phyloP scores from a whole-genome alignment of 2,888 invertebrate genomes.

The Agrochola lota region DNA sequence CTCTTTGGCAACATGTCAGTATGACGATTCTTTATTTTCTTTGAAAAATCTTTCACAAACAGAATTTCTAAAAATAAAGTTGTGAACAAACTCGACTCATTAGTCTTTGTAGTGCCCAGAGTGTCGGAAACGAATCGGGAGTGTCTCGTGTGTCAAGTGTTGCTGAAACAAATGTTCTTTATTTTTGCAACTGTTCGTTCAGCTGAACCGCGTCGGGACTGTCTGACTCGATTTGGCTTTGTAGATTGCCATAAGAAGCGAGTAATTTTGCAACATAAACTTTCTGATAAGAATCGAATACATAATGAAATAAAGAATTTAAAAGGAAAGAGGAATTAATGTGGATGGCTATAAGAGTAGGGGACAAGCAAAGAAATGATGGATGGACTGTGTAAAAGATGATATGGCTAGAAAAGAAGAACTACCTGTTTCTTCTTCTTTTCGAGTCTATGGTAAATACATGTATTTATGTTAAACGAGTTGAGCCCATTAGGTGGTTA shows the following conservation, averaged over 20 bases:
- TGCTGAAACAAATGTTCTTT: conserved; percentile 16
- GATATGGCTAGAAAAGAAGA: no score
- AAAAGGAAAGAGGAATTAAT: no score
- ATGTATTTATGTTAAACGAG: no score
- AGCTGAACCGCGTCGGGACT: not conserved
- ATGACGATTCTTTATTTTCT: conserved; percentile 15
- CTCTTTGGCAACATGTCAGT: conserved; percentile 4
- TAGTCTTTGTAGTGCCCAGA: conserved; percentile 50
- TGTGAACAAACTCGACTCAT: conserved; percentile 35
- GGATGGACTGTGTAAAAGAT: no score
- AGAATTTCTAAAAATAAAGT: conserved; percentile 44
- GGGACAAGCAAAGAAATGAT: no score
- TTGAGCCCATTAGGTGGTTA: no score
- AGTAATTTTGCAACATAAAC: not conserved
- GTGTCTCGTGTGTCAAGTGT: conserved; percentile 34
- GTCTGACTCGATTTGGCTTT: not conserved
- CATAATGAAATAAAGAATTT: no score
- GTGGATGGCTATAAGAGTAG: no score
- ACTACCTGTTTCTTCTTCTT: no score
- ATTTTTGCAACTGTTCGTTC: conserved; percentile 5
- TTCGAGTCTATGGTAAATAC: no score
- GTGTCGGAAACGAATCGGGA: conserved; percentile 25
- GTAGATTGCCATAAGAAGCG: not conserved
- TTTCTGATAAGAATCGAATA: not conserved
- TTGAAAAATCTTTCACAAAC: conserved; percentile 20